A percentile compares a stretch with the other conserved stretches of the same genome.
Evolutionary conservation across 2,797 vertebrate species (phyloP).

Genomic region (Sebastes vulpes): DNA sequence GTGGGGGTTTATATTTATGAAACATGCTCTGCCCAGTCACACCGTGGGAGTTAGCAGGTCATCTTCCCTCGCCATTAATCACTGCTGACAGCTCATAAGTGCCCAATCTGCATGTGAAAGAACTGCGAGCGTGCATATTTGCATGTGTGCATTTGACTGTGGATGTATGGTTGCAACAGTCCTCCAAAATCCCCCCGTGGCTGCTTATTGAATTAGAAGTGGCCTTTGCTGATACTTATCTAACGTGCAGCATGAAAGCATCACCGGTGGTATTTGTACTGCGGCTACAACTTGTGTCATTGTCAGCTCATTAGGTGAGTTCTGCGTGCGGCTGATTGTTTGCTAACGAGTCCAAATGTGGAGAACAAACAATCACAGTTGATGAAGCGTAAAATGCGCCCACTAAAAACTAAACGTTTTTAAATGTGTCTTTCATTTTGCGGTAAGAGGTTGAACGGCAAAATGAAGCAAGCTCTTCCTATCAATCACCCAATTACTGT

Average conservation of each 20-base stretch:
- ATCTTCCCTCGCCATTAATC: slow-evolving; percentile 82
- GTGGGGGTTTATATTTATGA: slow-evolving; percentile 50
- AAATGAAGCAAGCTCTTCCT: neutral
- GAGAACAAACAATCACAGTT: neutral
- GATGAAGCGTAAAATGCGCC: neutral
- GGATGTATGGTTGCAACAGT: slow-evolving; percentile 11
- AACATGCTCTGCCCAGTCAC: slow-evolving; percentile 64
- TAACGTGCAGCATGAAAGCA: slow-evolving; percentile 34
- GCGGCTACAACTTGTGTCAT: slow-evolving; percentile 14
- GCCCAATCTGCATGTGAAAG: slow-evolving; percentile 84
- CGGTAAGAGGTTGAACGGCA: neutral
- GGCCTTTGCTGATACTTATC: slow-evolving; percentile 38
- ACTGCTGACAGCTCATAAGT: slow-evolving; percentile 79
- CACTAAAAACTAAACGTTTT: neutral
- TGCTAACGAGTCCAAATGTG: neutral
- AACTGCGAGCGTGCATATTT: slow-evolving; percentile 38
- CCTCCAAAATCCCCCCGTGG: slow-evolving; percentile 33
- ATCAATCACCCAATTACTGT: neutral
- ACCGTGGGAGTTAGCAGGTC: slow-evolving; percentile 83
- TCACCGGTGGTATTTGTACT: slow-evolving; percentile 31
- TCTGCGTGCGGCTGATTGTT: neutral
- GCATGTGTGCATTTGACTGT: slow-evolving; percentile 41
- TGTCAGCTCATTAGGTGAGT: slow-evolving; percentile 14
- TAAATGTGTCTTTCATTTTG: neutral
- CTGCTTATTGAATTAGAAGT: slow-evolving; percentile 54